Conservation (phyloP, 1,140 invertebrate genomes). For the Orussus abietinus region DNA sequence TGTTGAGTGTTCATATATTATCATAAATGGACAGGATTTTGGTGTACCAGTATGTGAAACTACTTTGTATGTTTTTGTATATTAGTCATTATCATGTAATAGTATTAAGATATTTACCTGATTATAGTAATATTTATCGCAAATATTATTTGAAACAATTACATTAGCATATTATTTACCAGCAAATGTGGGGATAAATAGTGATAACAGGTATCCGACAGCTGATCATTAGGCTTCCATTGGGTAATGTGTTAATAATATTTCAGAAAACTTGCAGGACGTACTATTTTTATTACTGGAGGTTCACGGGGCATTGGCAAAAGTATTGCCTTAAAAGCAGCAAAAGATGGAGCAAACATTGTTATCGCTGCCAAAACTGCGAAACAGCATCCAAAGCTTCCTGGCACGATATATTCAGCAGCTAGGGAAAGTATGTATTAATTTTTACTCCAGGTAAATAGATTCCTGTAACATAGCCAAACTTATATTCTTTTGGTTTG, state of each 20-base stretch:
- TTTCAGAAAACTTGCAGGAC: slow-evolving; percentile 81
- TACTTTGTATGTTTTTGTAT: background rate
- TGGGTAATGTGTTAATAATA: too few species aligned
- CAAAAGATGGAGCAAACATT: slow-evolving; percentile 92
- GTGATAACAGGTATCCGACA: background rate
- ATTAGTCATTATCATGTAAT: background rate
- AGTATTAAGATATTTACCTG: background rate
- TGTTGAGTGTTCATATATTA: too few species aligned
- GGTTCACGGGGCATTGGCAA: slow-evolving; percentile 97
- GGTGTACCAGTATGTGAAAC: too few species aligned
- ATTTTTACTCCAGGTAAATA: slow-evolving; percentile 15
- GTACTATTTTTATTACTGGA: slow-evolving; percentile 93
- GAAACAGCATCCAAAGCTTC: slow-evolving; percentile 91
- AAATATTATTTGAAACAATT: background rate
- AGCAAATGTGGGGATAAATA: background rate
- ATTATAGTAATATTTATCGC: background rate
- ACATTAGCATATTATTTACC: background rate
- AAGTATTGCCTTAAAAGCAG: slow-evolving; percentile 90
- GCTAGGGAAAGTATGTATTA: slow-evolving; percentile 83
- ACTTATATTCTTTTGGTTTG: too few species aligned
- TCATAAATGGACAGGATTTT: too few species aligned
- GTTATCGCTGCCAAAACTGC: slow-evolving; percentile 96
- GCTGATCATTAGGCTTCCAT: background rate
- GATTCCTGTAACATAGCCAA: too few species aligned
- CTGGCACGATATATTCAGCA: slow-evolving; percentile 96